Evolutionary conservation across 2,888 invertebrate species (phyloP).

Genomic region (Hartigia nigra): DNA sequence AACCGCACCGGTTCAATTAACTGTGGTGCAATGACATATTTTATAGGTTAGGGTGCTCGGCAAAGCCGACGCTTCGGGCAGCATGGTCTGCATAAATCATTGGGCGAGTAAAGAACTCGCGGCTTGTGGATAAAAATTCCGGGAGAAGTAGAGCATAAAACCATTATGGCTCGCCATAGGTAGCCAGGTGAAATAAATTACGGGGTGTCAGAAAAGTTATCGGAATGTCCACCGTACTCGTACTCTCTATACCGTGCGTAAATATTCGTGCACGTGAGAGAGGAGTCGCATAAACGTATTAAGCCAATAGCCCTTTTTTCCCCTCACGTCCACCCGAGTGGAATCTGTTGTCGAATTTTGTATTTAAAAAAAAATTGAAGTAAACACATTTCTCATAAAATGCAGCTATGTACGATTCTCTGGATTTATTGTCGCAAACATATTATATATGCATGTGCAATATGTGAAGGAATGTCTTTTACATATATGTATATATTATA

Average conservation of each 20-base stretch:
- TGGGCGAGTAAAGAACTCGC: conserved; percentile 13
- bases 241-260: conserved; percentile 2
- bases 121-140: conserved; percentile 10
- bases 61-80: not conserved
- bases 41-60: conserved; percentile 9
- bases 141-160: conserved; percentile 21
- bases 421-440: too few species aligned
- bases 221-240: conserved; percentile 9
- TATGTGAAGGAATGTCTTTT: too few species aligned
- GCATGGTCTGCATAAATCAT: conserved; percentile 11
- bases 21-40: conserved; percentile 12
- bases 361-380: too few species aligned
- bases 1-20: conserved; percentile 17
- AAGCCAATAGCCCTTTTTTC: too few species aligned
- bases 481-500: too few species aligned
- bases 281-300: not conserved
- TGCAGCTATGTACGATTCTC: too few species aligned
- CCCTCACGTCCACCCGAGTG: too few species aligned
- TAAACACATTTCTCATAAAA: too few species aligned
- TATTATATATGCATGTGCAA: too few species aligned
- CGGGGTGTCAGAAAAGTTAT: conserved; percentile 16
- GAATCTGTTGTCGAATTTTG: too few species aligned
- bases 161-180: conserved; percentile 16
- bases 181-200: conserved; percentile 13
- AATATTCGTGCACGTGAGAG: not conserved